phyloP scores from a whole-genome alignment of 2,888 invertebrate species.

The Eupeodes luniger region DNA sequence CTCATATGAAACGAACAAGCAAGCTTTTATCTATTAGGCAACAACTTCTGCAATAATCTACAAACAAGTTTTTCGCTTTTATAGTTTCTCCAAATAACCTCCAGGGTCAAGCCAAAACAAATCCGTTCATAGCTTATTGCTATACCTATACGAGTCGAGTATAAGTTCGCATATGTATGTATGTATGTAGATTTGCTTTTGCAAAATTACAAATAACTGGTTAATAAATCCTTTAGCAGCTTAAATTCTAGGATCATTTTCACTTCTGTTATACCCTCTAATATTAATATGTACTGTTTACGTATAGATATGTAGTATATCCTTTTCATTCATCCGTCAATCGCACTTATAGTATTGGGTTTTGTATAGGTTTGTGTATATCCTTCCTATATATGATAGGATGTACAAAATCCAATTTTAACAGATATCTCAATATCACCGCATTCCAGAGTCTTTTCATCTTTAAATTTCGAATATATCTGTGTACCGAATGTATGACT shows the following conservation, averaged over 20 bases:
- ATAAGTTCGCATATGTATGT: no score
- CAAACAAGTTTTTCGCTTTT: neutral
- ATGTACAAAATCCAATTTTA: conserved; percentile 60
- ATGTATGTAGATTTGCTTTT: neutral
- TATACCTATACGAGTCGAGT: no score
- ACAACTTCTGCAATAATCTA: neutral
- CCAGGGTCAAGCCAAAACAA: neutral
- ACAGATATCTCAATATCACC: conserved; percentile 57
- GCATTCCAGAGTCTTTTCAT: conserved; percentile 49
- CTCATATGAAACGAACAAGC: no score
- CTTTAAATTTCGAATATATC: conserved; percentile 1
- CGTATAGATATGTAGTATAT: neutral
- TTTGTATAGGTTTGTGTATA: neutral
- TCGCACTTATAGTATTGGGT: conserved; percentile 43
- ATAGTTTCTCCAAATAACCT: conserved; percentile 5
- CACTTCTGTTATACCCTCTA: neutral
- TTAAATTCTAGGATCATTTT: conserved; percentile 40
- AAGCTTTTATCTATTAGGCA: neutral
- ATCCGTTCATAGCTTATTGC: neutral
- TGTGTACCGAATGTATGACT: neutral
- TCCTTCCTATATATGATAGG: neutral
- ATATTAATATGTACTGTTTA: no score
- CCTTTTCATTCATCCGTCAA: conserved; percentile 40
- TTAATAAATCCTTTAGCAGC: conserved; percentile 45
- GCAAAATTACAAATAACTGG: neutral